Conservation (phyloP, 2,888 invertebrate genomes). For the Dynastes hyllus region DNA sequence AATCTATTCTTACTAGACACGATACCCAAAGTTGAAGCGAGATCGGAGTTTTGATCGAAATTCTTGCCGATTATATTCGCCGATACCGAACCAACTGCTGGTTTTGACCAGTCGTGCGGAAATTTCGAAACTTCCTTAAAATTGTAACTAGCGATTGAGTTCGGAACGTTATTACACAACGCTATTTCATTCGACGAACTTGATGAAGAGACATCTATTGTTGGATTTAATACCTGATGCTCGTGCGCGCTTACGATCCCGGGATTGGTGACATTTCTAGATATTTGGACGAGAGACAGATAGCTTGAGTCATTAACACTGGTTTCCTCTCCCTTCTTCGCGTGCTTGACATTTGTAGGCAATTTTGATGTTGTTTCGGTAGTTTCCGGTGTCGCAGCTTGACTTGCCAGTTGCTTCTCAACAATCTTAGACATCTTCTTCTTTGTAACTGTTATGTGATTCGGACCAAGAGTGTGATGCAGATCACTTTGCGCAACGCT, state of each 20-base stretch:
- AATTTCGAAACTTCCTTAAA: background rate
- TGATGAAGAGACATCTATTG: constrained; percentile 2
- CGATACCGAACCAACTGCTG: constrained; percentile 16
- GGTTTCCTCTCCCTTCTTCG: too few relatives aligned
- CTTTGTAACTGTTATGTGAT: too few relatives aligned
- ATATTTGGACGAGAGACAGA: constrained; percentile 11
- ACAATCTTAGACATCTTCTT: too few relatives aligned
- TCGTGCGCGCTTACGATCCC: background rate
- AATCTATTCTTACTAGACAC: constrained; percentile 22
- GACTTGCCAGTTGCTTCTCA: too few relatives aligned
- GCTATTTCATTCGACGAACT: constrained; percentile 17
- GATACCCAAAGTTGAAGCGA: constrained; percentile 25
- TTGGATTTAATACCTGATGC: constrained; percentile 12
- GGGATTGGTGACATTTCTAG: constrained; percentile 5
- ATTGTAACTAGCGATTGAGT: background rate
- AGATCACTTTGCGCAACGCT: too few relatives aligned
- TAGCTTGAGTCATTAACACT: too few relatives aligned
- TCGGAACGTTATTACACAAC: background rate
- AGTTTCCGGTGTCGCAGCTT: too few relatives aligned
- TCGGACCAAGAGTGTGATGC: too few relatives aligned
- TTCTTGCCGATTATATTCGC: constrained; percentile 12
- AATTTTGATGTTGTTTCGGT: too few relatives aligned
- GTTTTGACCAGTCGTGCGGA: background rate
- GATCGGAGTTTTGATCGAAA: background rate
- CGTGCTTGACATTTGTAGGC: too few relatives aligned